phyloP scores from a whole-genome alignment of 2,888 invertebrate species.

The Habrosyne pyritoides region DNA sequence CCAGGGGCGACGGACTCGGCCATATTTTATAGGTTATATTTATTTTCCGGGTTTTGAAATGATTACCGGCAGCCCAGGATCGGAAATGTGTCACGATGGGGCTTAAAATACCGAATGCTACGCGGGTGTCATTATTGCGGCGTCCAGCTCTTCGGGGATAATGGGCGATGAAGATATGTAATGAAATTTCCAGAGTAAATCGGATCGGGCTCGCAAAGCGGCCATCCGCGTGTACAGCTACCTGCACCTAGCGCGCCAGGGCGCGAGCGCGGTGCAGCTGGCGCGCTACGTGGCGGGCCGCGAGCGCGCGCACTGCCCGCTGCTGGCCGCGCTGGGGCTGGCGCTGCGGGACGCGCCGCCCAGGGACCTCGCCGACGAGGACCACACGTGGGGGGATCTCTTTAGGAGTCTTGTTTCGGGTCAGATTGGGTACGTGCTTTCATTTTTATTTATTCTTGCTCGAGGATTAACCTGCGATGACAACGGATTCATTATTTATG shows the following conservation, averaged over 20 bases:
- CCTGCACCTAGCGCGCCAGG: slow-evolving; percentile 66
- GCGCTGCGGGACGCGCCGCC: slow-evolving; percentile 83
- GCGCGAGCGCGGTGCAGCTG: slow-evolving; percentile 77
- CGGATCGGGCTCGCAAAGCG: slow-evolving; percentile 49
- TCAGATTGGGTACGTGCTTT: slow-evolving; percentile 76
- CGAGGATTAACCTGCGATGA: too few species aligned
- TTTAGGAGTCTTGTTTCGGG: slow-evolving; percentile 60
- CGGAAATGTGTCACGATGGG: too few species aligned
- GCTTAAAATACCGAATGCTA: too few species aligned
- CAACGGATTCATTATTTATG: too few species aligned
- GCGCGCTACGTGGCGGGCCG: slow-evolving; percentile 84
- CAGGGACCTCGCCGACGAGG: slow-evolving; percentile 48
- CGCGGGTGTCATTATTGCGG: too few species aligned
- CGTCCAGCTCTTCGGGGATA: too few species aligned
- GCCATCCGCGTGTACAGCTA: slow-evolving; percentile 75
- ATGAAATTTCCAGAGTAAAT: slow-evolving; percentile 36
- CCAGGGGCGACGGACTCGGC: too few species aligned
- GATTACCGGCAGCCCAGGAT: too few species aligned
- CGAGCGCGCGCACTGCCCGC: slow-evolving; percentile 73
- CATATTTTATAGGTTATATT: too few species aligned
- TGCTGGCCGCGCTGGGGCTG: slow-evolving; percentile 82
- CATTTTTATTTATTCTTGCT: too few species aligned
- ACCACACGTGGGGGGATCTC: slow-evolving; percentile 59
- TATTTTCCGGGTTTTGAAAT: too few species aligned
- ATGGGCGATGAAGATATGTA: too few species aligned